Base-by-base conservation (phyloP, 2,888 invertebrate species). In the Phania funesta region DNA sequence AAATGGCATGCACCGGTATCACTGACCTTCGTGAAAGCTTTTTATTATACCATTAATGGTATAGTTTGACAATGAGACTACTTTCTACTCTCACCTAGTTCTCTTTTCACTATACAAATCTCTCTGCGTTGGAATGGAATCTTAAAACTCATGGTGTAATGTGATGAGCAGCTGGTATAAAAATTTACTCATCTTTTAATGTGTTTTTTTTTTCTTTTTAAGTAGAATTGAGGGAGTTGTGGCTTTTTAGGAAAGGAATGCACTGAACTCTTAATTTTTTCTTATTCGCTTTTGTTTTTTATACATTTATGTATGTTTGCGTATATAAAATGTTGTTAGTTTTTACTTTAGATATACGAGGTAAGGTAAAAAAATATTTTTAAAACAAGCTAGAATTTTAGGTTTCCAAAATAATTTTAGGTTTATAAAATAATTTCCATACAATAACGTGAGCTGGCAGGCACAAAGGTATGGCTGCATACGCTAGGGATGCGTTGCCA, bases 21-120 rank as follows among this genome's bases (percentile, higher is more conserved):
- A 77, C 81, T 81, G 81, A 81, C 81, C 81, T 81, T 81, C 81
- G 73, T 22, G 46, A 81, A 76, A 81, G 60, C 76, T 71, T 67
- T 64, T 70, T 64, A 20, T 75, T 65, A 41, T 60, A 58, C 18
- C 35, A 24, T 32, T 35, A 46, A 46, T 13, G 16, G 32, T 35
- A 44, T 48, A 54, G 9, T 54, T 35, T 48, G 16, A 7, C n/a
- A 50, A 32, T 13, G n/a, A 44, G 46, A 44, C 7, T n/a, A 52
- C 41, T 56, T 48, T 75, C 18, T 65, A 32, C 38, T 54, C 74
- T 68, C 48, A n/a, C 7, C n/a, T 13, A 6, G 20, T 20, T 35
- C 41, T 60, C 44, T 62, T 16, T 29, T 9, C 4, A n/a, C 5
- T 38, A 13, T 35, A 18, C 24, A 6, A 35, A 13, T 41, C 29